Conservation (phyloP, 2,113 vertebrate genomes). For the Pygoscelis antarcticus region DNA sequence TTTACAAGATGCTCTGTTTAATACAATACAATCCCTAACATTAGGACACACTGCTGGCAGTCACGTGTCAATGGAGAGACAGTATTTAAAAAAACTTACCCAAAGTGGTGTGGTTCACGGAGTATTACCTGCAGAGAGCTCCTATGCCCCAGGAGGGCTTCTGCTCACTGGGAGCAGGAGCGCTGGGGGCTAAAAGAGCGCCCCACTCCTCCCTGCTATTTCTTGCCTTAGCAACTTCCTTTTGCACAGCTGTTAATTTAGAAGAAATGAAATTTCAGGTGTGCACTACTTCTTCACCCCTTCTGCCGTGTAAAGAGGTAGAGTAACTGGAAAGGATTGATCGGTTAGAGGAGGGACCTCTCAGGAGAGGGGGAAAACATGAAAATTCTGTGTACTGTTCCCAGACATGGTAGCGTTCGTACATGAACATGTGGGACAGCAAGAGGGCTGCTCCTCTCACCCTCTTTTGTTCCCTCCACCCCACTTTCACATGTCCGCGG, state of each 20-base stretch:
- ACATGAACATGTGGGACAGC: neutral
- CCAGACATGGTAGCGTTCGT: neutral
- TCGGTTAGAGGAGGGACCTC: neutral
- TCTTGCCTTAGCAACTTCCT: neutral
- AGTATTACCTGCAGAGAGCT: neutral
- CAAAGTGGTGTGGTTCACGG: neutral
- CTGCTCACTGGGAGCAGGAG: neutral
- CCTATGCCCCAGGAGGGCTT: neutral
- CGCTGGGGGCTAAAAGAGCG: too few relatives aligned
- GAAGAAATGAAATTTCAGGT: neutral
- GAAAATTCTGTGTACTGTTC: neutral
- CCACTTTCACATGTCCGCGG: neutral
- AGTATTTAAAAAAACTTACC: neutral
- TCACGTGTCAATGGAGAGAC: fast-evolving
- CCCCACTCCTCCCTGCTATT: neutral
- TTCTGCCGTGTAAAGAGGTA: neutral
- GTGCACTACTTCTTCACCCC: neutral
- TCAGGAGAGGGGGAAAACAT: neutral
- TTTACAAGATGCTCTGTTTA: neutral
- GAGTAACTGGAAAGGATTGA: neutral
- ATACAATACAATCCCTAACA: too few relatives aligned
- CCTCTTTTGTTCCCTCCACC: neutral
- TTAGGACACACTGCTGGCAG: neutral
- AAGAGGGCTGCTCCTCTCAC: neutral
- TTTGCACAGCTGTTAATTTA: neutral